A percentile compares a stretch with the other conserved stretches of the same genome.
Evolutionary conservation across 1,140 invertebrate genomes (phyloP).

Genomic region (Macrotrachela quadricornifera): DNA sequence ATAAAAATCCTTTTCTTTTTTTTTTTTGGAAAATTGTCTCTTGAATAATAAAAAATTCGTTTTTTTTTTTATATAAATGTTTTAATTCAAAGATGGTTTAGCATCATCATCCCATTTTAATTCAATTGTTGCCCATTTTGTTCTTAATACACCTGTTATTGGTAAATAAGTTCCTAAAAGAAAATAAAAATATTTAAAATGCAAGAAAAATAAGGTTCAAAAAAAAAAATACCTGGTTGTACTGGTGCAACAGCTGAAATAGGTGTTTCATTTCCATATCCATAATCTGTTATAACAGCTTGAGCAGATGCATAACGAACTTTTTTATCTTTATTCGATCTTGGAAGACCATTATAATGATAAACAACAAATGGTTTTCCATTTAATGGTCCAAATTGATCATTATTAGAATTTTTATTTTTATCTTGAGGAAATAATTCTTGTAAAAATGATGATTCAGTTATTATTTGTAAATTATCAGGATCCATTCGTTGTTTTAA

Average conservation of each 20-base stretch:
- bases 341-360: slow-evolving; percentile 68
- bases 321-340: slow-evolving; percentile 52
- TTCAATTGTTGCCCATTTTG: slow-evolving; percentile 53
- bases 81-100: slow-evolving; percentile 25
- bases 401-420: background rate
- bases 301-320: slow-evolving; percentile 25
- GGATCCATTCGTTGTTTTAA: slow-evolving; percentile 41
- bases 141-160: slow-evolving; percentile 69
- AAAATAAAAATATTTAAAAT: no score
- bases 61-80: no score
- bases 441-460: slow-evolving; percentile 69
- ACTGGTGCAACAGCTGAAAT: slow-evolving; percentile 55
- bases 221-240: slow-evolving; percentile 51
- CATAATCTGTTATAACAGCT: slow-evolving; percentile 33
- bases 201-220: slow-evolving; percentile 12
- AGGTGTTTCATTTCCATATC: slow-evolving; percentile 55
- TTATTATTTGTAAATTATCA: slow-evolving; percentile 68
- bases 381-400: slow-evolving; percentile 26
- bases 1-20: no score
- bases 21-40: no score
- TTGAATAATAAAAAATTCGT: no score
- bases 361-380: slow-evolving; percentile 55
- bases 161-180: slow-evolving; percentile 29
- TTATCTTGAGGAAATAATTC: slow-evolving; percentile 54
- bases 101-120: slow-evolving; percentile 25